A percentile compares a stretch with the other conserved stretches of the same genome.
phyloP scores from a whole-genome alignment of 2,888 invertebrate species.

The Patella depressa region DNA sequence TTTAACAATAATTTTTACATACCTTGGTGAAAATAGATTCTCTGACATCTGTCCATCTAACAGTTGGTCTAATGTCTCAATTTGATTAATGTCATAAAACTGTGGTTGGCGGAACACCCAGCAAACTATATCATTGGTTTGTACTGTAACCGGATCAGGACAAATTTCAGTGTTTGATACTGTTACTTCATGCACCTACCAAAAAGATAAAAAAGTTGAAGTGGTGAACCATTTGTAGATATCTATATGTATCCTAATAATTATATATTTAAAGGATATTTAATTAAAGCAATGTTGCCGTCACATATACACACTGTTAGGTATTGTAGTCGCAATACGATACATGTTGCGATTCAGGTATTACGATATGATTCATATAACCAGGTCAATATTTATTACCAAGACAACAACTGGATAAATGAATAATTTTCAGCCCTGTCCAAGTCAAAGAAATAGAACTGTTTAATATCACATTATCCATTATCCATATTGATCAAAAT shows the following conservation, averaged over 20 bases:
- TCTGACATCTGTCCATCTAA: conserved; percentile 51
- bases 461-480: too few relatives aligned
- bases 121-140: conserved; percentile 68
- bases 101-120: conserved; percentile 68
- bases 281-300: too few relatives aligned
- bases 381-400: too few relatives aligned
- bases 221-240: background rate
- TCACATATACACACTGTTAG: too few relatives aligned
- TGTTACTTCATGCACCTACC: conserved; percentile 66
- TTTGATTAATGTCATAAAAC: conserved; percentile 53
- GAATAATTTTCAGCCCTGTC: too few relatives aligned
- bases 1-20: background rate
- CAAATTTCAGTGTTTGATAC: conserved; percentile 54
- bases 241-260: background rate
- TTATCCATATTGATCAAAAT: too few relatives aligned
- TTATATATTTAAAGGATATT: background rate
- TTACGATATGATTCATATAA: too few relatives aligned
- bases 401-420: too few relatives aligned
- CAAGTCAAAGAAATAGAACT: too few relatives aligned
- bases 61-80: conserved; percentile 60
- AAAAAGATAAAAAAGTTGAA: background rate
- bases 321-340: too few relatives aligned
- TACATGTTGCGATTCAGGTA: too few relatives aligned
- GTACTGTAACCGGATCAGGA: conserved; percentile 66
- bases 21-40: conserved; percentile 56